phyloP scores from a whole-genome alignment of 1,140 invertebrate species.

The Drosophila jambulina region DNA sequence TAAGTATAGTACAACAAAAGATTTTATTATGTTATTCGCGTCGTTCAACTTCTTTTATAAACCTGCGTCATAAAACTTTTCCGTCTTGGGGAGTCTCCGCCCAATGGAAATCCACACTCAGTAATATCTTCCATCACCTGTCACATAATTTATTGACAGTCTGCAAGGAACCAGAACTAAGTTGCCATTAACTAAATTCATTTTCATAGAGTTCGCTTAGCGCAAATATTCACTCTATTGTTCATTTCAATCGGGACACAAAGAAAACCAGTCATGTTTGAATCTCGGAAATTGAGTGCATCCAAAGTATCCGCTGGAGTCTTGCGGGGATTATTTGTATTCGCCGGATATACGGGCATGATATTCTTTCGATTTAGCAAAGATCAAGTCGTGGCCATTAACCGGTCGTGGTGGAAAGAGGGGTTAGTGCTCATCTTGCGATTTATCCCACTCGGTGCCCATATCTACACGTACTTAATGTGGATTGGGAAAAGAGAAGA shows the following conservation, averaged over 20 bases:
- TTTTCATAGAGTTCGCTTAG: background rate
- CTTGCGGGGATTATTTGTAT: background rate
- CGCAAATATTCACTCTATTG: background rate
- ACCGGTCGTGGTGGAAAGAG: conserved; percentile 1
- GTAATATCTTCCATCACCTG: conserved; percentile 7
- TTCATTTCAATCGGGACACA: background rate
- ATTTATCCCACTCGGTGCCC: background rate
- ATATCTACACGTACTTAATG: background rate
- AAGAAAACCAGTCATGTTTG: background rate
- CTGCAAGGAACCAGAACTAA: background rate
- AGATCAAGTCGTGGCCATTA: background rate
- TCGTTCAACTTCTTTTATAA: no score
- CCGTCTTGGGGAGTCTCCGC: background rate
- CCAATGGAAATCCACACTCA: background rate
- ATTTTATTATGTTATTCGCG: no score
- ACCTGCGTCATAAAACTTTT: background rate
- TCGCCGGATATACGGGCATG: conserved; percentile 3
- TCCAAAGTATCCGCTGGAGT: conserved; percentile 11
- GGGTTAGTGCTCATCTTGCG: conserved; percentile 17
- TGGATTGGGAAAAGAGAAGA: background rate
- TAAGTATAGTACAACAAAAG: no score
- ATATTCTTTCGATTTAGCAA: conserved; percentile 1
- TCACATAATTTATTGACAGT: background rate
- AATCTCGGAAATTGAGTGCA: background rate
- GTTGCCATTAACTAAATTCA: conserved; percentile 7